Evolutionary conservation across 2,113 vertebrate genomes (phyloP).

Genomic region (Pygathrix nemaeus): DNA sequence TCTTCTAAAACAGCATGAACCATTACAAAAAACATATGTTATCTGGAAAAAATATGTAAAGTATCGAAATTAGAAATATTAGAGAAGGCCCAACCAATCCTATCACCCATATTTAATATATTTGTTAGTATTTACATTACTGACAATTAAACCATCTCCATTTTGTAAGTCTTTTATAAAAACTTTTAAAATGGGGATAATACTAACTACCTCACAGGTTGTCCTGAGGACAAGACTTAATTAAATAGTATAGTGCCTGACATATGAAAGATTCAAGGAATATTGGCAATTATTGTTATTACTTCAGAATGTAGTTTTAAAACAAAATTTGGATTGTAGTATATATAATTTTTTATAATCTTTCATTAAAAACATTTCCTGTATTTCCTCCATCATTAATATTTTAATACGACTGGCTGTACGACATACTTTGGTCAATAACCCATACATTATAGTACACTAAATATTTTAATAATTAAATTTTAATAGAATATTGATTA

Average conservation of each 20-base stretch:
- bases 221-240: not conserved
- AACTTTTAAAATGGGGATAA: not conserved
- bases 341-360: not conserved
- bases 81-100: not conserved
- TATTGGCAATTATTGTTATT: not conserved
- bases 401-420: not conserved
- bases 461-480: slow-evolving; percentile 34
- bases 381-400: not conserved
- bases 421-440: slow-evolving; percentile 29
- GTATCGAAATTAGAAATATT: slow-evolving; percentile 27
- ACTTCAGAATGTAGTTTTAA: not conserved
- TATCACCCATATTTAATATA: not conserved
- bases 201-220: not conserved
- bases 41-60: slow-evolving; percentile 37
- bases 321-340: not conserved
- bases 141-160: not conserved
- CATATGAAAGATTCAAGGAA: not conserved
- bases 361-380: slow-evolving; percentile 20
- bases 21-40: slow-evolving; percentile 24
- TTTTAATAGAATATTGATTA: not conserved
- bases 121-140: not conserved
- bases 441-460: not conserved
- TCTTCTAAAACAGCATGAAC: slow-evolving; percentile 34
- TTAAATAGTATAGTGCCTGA: not conserved
- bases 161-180: slow-evolving; percentile 5